Conservation (phyloP, 2,888 invertebrate genomes). For the Chouioia cunea region DNA sequence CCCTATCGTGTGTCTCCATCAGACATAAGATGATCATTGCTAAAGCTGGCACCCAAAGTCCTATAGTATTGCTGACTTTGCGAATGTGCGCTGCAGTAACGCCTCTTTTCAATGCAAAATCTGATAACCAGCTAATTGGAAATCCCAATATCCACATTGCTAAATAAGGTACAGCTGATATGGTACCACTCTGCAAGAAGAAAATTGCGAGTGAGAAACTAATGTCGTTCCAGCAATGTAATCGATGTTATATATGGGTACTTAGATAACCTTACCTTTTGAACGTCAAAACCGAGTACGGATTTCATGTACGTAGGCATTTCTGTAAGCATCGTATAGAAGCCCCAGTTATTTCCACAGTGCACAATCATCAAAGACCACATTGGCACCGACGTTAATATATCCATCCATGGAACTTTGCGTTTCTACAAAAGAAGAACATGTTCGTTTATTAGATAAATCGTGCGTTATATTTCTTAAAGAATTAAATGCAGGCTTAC, state of each 20-base stretch:
- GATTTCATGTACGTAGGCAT: constrained; percentile 78
- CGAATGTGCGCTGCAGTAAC: constrained; percentile 56
- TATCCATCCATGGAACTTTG: constrained; percentile 75
- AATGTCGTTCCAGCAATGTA: neutral
- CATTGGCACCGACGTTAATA: constrained; percentile 77
- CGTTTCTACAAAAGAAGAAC: constrained; percentile 54
- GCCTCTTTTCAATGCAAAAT: constrained; percentile 63
- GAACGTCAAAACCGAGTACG: constrained; percentile 74
- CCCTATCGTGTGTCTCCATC: constrained; percentile 44
- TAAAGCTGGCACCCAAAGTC: constrained; percentile 70
- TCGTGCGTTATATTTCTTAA: no score
- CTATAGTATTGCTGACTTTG: constrained; percentile 70
- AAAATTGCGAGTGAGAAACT: constrained; percentile 12
- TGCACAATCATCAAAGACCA: constrained; percentile 75
- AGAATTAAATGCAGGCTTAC: no score
- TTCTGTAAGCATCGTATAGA: constrained; percentile 79
- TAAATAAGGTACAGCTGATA: constrained; percentile 72
- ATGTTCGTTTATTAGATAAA: no score
- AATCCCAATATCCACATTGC: constrained; percentile 71
- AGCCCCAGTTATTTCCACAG: constrained; percentile 80
- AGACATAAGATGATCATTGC: constrained; percentile 66
- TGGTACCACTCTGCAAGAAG: constrained; percentile 68
- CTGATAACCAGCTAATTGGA: constrained; percentile 70
- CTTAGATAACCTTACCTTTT: constrained; percentile 67
- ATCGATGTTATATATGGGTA: neutral